Evolutionary conservation across 2,113 vertebrate genomes (phyloP).

Genomic region (Fulica atra): DNA sequence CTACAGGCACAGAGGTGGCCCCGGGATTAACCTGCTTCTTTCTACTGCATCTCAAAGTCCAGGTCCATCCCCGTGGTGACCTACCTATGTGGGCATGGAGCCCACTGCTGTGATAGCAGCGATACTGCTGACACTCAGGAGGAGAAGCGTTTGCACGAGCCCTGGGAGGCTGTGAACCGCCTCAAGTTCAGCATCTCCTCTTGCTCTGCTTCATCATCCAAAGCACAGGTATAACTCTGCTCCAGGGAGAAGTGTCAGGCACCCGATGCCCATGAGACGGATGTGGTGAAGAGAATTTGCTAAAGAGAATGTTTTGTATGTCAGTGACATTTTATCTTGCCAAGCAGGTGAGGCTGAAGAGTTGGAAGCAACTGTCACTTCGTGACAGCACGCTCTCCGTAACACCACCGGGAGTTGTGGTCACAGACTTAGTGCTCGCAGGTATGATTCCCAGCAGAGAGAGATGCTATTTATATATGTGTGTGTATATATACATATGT

Average conservation of each 20-base stretch:
- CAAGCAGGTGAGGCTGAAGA: neutral
- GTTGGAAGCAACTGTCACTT: neutral
- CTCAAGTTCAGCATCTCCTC: neutral
- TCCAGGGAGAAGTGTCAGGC: neutral
- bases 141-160: neutral
- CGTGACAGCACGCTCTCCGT: neutral
- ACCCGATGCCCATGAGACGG: neutral
- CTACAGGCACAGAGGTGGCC: neutral
- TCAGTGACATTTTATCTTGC: neutral
- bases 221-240: neutral
- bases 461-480: neutral
- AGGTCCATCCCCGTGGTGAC: neutral
- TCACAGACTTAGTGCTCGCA: neutral
- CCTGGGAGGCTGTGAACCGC: neutral
- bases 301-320: neutral
- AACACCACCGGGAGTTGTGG: neutral
- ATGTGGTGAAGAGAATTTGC: neutral
- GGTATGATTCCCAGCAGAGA: neutral
- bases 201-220: neutral
- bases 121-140: neutral
- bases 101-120: neutral
- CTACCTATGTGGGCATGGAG: neutral
- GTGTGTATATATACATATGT: neutral
- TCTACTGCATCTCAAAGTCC: neutral
- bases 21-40: neutral